Base-by-base conservation (phyloP, 2,888 invertebrate genomes). In the Hirtodrosophila histrioides region DNA sequence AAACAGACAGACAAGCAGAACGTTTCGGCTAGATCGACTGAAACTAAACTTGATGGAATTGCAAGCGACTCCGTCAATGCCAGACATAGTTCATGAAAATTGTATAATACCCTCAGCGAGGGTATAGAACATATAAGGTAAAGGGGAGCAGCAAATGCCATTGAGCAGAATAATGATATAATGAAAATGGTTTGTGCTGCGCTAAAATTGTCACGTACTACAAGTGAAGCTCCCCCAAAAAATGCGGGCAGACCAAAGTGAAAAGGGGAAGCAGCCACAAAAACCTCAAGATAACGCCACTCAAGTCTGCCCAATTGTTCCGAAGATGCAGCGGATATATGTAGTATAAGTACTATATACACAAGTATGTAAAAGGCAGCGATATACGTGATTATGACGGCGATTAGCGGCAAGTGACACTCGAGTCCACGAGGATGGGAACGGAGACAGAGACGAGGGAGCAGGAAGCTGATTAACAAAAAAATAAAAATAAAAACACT, bases 391-490 rank as follows among this genome's bases (percentile, higher is more conserved):
- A 88, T 87, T 82, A 69, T 76, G 60, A 58, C 77, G 58, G 63
- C 73, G 88, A 88, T 86, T 85, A 80, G 74, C 65, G 80, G 73
- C 88, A 86, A 88, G 86, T 85, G 88, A 75, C 80, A 86, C 81
- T 86, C 49, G 54, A 78, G 48, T 58, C 37, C 54, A 53, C 12
- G 29, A 58, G 41, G 27, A 41, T 36, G 54, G 36, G 11, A 39
- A 40, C 23, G 36, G 41, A 10, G 50, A 50, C n/a, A 17, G 17
- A 17, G 17, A 17, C 17, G 17, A 17, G 17, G 17, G 17, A 17
- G 17, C 58, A 74, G 61, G 62, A 63, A 67, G 57, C 45, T 55
- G 48, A 67, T 62, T 57, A 51, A 60, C 41, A 27, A 27, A 27
- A 27, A 27, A 27, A 27, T 2, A 27, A 27, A 2, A 27, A 2